A percentile compares a stretch with the other conserved stretches of the same genome.
These are phyloP conservation scores for Mactra quadrangularis DNA, from an alignment of 1,140 invertebrate genomes.

Conservation along the genomic window DNA sequence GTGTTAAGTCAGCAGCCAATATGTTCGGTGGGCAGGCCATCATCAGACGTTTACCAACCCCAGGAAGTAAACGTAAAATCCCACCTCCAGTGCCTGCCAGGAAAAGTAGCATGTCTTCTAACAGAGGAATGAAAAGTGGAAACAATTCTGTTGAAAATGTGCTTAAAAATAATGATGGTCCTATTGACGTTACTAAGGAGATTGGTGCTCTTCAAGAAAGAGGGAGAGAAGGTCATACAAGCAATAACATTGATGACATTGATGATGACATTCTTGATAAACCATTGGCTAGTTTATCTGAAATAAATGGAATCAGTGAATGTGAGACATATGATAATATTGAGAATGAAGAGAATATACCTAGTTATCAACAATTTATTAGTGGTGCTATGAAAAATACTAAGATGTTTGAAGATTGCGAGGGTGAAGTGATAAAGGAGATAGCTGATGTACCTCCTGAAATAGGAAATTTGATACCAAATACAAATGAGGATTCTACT, in stretches of 20 bases:
- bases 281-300: constrained; percentile 41
- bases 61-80: constrained; percentile 15
- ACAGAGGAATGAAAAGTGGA: neutral
- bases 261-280: constrained; percentile 50
- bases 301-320: constrained; percentile 55
- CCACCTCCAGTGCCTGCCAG: constrained; percentile 27
- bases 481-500: constrained; percentile 3
- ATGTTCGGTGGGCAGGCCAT: constrained; percentile 61
- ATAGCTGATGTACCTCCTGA: constrained; percentile 1
- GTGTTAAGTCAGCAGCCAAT: constrained; percentile 54
- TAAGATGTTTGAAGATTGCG: constrained; percentile 20
- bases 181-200: neutral
- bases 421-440: neutral
- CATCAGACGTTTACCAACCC: constrained; percentile 55
- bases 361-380: constrained; percentile 52
- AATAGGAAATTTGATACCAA: constrained; percentile 24
- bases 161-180: neutral
- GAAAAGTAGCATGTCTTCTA: neutral
- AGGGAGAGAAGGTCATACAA: neutral
- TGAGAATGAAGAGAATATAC: constrained; percentile 44
- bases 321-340: constrained; percentile 52
- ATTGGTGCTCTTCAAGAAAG: neutral
- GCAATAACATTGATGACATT: neutral
- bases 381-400: constrained; percentile 24
- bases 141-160: no score